Percentiles rank a stretch among this genome's conserved stretches.
These are phyloP conservation scores for Agapornis roseicollis DNA, from an alignment of 2,113 vertebrate genomes.

Conservation along the genomic window DNA sequence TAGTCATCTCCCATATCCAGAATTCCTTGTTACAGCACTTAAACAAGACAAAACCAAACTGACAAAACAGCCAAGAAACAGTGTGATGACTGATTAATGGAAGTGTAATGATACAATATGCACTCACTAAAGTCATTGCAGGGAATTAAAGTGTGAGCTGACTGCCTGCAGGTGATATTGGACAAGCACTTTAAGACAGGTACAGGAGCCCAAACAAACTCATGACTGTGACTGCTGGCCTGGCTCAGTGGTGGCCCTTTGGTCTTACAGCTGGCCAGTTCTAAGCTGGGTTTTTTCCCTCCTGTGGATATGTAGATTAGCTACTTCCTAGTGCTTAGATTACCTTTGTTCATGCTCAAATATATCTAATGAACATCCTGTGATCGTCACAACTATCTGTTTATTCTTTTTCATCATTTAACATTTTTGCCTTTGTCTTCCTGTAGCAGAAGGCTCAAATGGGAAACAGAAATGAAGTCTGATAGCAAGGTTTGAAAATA, in stretches of 20 bases:
- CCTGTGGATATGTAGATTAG: not conserved
- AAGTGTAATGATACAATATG: not conserved
- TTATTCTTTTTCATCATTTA: not conserved
- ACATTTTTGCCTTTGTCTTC: not conserved
- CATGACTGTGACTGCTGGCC: not conserved
- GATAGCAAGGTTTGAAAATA: not conserved
- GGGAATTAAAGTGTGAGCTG: conserved; percentile 12
- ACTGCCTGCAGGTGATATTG: conserved; percentile 17
- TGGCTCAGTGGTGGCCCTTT: not conserved
- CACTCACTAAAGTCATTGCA: conserved; percentile 17
- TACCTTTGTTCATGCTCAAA: not conserved
- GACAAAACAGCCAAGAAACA: conserved; percentile 14
- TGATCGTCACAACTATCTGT: not conserved
- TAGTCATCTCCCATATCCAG: conserved; percentile 21
- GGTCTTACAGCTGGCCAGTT: not conserved
- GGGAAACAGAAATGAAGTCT: not conserved
- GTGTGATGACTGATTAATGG: conserved; percentile 1
- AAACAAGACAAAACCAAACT: conserved; percentile 9
- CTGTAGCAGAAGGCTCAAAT: not conserved
- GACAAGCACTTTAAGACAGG: not conserved
- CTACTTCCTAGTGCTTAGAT: not conserved
- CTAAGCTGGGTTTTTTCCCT: not conserved
- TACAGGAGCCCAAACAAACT: not conserved
- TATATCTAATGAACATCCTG: not conserved
- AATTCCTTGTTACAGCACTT: conserved; percentile 29